phyloP scores from a whole-genome alignment of 2,797 vertebrate species.

The Gymnothorax reevesii region DNA sequence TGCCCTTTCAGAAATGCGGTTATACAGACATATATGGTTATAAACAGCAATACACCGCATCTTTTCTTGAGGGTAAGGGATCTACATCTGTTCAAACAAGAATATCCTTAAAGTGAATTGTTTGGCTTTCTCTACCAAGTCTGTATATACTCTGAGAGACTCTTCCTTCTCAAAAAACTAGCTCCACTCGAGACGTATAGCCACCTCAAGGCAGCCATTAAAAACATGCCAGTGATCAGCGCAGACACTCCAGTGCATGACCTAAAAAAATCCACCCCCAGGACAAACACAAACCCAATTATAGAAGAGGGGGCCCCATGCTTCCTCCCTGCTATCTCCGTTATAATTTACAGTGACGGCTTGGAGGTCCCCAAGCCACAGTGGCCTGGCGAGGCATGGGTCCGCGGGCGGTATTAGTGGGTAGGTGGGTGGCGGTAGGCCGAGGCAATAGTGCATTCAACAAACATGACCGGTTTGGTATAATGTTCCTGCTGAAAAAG shows the following conservation, averaged over 20 bases:
- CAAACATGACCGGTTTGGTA: not conserved
- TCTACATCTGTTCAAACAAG: not conserved
- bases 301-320: constrained; percentile 40
- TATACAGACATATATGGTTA: not conserved
- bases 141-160: not conserved
- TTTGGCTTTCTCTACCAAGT: not conserved
- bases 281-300: constrained; percentile 49
- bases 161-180: not conserved
- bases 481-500: not conserved
- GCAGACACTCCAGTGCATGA: constrained; percentile 35
- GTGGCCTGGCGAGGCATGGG: not conserved
- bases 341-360: constrained; percentile 43
- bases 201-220: constrained; percentile 46
- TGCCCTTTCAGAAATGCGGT: not conserved
- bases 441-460: not conserved
- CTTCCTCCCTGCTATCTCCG: constrained; percentile 36
- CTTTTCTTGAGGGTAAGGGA: no score
- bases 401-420: not conserved
- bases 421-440: not conserved
- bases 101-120: not conserved
- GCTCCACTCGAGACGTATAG: not conserved
- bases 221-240: constrained; percentile 44
- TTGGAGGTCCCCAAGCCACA: constrained; percentile 18
- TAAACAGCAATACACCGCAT: not conserved
- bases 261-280: constrained; percentile 46